These are phyloP conservation scores for Turritopsis rubra DNA, from an alignment of 30 jellyfish, hydroid and myxozoan species.

Conservation along the genomic window DNA sequence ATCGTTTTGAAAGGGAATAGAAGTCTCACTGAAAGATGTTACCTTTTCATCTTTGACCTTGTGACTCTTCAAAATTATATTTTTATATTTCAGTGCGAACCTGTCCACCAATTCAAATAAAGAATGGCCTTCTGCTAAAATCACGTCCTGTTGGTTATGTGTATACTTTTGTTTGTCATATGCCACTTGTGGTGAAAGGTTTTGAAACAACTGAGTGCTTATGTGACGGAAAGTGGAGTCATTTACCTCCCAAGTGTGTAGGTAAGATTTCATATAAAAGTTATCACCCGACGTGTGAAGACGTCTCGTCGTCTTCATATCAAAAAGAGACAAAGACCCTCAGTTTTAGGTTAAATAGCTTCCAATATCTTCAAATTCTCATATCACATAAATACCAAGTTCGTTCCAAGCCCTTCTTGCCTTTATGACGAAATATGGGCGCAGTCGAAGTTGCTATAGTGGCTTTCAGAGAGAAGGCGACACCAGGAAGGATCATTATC, in stretches of 20 bases:
- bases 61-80: not conserved
- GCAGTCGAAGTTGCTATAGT: no score
- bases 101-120: not conserved
- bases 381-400: no score
- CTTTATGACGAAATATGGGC: no score
- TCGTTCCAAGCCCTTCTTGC: no score
- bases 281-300: not conserved
- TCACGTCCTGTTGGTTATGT: not conserved
- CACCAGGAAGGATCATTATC: no score
- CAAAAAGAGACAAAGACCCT: no score
- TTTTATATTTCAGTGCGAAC: not conserved
- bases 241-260: conserved; percentile 35
- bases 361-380: no score
- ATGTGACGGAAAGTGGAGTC: conserved; percentile 49
- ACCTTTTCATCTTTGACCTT: not conserved
- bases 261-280: conserved; percentile 15
- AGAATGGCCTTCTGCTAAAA: not conserved
- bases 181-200: conserved; percentile 34
- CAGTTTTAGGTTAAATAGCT: no score
- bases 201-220: conserved; percentile 33
- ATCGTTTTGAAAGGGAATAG: no score
- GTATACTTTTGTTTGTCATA: conserved; percentile 20
- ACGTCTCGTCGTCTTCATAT: no score
- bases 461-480: no score
- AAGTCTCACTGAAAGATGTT: no score